phyloP scores from a whole-genome alignment of 2,113 vertebrate genomes.

The Grammomys surdaster region DNA sequence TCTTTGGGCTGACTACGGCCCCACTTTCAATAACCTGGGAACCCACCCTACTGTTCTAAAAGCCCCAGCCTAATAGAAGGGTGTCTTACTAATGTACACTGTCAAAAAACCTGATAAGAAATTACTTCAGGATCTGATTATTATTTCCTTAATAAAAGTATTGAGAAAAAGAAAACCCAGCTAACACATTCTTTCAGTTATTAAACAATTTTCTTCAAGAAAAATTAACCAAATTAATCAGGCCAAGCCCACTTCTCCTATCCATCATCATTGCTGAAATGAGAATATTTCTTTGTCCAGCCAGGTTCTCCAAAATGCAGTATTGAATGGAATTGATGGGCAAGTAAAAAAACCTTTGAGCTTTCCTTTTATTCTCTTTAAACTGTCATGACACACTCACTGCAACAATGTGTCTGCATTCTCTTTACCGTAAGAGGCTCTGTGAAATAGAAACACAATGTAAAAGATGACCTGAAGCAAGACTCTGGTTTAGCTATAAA shows the following conservation, averaged over 20 bases:
- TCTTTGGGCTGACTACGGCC: neutral
- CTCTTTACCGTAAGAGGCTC: slow-evolving; percentile 77
- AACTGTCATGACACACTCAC: slow-evolving; percentile 75
- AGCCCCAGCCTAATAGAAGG: neutral
- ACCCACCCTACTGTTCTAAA: neutral
- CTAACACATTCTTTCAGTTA: neutral
- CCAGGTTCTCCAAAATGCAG: neutral
- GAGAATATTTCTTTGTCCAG: slow-evolving; percentile 18
- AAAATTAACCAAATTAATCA: slow-evolving; percentile 52
- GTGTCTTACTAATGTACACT: neutral
- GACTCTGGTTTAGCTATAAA: slow-evolving; percentile 70
- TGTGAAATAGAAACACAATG: slow-evolving; percentile 77
- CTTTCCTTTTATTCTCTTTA: slow-evolving; percentile 68
- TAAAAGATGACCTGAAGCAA: slow-evolving; percentile 78
- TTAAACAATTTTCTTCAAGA: slow-evolving; percentile 53
- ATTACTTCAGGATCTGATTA: slow-evolving; percentile 6
- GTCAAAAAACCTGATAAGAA: slow-evolving; percentile 12
- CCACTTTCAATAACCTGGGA: neutral
- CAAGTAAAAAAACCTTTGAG: slow-evolving; percentile 54
- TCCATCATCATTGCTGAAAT: neutral
- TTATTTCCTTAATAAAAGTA: slow-evolving; percentile 37
- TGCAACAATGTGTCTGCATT: slow-evolving; percentile 65
- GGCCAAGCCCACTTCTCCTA: neutral
- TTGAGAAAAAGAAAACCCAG: neutral
- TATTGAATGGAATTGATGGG: neutral